These are phyloP conservation scores for Melanotaenia pygmaea DNA, from an alignment of 2,797 vertebrate species.

Conservation along the genomic window DNA sequence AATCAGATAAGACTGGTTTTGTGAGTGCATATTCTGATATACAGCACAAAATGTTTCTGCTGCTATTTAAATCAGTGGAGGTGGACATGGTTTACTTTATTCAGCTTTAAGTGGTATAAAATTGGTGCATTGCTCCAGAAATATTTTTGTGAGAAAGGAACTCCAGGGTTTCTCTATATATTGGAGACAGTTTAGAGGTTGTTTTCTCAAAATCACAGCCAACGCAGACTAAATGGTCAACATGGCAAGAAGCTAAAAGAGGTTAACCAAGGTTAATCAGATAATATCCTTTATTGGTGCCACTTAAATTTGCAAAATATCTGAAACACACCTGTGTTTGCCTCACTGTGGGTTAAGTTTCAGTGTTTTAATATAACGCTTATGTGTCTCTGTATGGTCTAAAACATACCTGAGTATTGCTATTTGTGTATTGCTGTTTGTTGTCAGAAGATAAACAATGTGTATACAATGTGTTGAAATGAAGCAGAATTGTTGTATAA, in stretches of 20 bases:
- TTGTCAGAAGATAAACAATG: slow-evolving; percentile 67
- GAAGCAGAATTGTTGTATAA: slow-evolving; percentile 61
- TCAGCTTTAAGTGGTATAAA: slow-evolving; percentile 4
- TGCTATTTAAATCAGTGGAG: neutral
- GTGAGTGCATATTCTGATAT: neutral
- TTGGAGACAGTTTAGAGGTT: neutral
- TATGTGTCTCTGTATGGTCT: slow-evolving; percentile 57
- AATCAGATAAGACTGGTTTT: slow-evolving; percentile 16
- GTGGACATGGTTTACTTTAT: neutral
- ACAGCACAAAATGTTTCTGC: slow-evolving; percentile 1
- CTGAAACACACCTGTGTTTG: slow-evolving; percentile 38
- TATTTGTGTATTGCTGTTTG: slow-evolving; percentile 71
- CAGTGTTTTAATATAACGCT: slow-evolving; percentile 64
- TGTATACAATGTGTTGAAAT: slow-evolving; percentile 59
- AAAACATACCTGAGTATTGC: slow-evolving; percentile 65
- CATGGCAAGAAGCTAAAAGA: neutral
- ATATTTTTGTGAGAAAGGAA: neutral
- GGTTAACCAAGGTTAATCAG: neutral
- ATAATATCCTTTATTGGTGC: slow-evolving; percentile 21
- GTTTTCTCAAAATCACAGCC: slow-evolving; percentile 8
- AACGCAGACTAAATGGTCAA: neutral
- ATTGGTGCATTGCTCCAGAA: neutral
- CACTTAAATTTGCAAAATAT: slow-evolving; percentile 43
- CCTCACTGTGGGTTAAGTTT: slow-evolving; percentile 60
- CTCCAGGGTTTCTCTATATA: neutral